Evolutionary conservation across 2,797 vertebrate genomes (phyloP).

Genomic region (Falco berigora): DNA sequence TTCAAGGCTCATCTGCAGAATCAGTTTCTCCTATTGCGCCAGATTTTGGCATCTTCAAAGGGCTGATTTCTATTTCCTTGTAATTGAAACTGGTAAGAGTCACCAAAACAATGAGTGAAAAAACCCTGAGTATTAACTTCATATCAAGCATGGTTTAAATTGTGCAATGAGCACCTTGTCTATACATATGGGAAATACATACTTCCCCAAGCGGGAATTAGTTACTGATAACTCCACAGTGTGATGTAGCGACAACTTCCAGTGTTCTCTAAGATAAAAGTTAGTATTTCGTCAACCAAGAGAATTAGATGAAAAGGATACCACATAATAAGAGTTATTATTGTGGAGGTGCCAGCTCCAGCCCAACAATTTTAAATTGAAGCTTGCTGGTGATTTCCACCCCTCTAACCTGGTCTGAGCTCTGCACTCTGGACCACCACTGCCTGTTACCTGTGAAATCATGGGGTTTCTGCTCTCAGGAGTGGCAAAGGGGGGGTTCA

Average conservation of each 20-base stretch:
- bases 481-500: neutral
- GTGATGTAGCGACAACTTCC: constrained; percentile 22
- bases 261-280: constrained; percentile 22
- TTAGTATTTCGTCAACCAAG: neutral
- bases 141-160: neutral
- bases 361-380: neutral
- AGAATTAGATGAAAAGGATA: neutral
- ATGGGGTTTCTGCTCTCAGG: neutral
- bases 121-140: neutral
- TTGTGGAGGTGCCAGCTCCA: constrained; percentile 10
- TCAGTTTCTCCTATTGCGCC: neutral
- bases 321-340: neutral
- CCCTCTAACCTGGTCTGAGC: neutral
- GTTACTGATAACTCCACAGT: constrained; percentile 34
- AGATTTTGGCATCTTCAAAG: neutral
- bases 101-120: neutral
- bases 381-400: neutral
- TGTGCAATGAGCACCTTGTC: neutral
- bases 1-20: neutral
- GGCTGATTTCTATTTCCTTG: neutral
- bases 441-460: neutral
- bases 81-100: neutral
- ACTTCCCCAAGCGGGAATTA: neutral
- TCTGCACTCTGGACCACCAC: neutral
- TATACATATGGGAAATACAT: neutral